These are phyloP conservation scores for Rutpela maculata DNA, from an alignment of 2,888 invertebrate genomes.

Conservation along the genomic window DNA sequence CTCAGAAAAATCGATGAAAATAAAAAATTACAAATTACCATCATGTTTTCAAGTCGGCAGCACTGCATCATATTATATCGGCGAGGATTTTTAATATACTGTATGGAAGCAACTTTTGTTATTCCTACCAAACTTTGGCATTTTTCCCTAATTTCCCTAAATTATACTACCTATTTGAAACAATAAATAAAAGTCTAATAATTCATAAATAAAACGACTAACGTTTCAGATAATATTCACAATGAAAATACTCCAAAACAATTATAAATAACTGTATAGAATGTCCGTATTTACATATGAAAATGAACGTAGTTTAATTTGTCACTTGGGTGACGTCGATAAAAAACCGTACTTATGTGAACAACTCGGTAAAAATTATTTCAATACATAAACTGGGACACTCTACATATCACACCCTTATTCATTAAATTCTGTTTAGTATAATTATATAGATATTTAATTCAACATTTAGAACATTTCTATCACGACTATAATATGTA, in stretches of 20 bases:
- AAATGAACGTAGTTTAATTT: background rate
- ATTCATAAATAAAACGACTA: conserved; percentile 8
- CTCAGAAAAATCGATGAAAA: background rate
- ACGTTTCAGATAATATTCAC: background rate
- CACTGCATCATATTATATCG: background rate
- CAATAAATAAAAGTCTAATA: conserved; percentile 17
- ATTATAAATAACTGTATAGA: conserved; percentile 10
- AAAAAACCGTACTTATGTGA: background rate
- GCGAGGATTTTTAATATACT: background rate
- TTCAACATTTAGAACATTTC: conserved; percentile 56
- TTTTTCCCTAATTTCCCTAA: background rate
- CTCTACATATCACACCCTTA: conserved; percentile 39
- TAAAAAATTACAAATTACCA: background rate
- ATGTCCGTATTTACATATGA: conserved; percentile 14
- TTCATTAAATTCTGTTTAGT: conserved; percentile 30
- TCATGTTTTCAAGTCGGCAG: background rate
- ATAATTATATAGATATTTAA: conserved; percentile 44
- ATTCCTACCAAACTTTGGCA: background rate
- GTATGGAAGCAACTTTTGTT: background rate
- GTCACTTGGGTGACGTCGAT: background rate
- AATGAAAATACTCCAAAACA: conserved; percentile 12
- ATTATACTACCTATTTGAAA: background rate
- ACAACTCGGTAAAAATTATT: background rate
- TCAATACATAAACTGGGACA: conserved; percentile 18
- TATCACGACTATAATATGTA: conserved; percentile 55